Evolutionary conservation across 2,797 vertebrate species (phyloP).

Genomic region (Podargus strigoides): DNA sequence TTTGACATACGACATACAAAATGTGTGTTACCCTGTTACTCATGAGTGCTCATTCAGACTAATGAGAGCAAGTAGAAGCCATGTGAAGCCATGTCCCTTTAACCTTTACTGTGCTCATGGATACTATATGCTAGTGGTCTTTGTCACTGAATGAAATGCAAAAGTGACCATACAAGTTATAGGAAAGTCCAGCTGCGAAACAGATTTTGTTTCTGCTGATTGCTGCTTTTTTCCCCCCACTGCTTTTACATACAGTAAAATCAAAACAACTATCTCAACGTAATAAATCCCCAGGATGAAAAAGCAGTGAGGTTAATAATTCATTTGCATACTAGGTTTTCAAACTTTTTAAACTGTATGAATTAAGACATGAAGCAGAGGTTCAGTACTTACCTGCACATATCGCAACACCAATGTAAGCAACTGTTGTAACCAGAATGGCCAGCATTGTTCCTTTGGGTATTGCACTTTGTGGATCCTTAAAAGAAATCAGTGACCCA

Average conservation of each 20-base stretch:
- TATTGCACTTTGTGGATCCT: constrained; percentile 91
- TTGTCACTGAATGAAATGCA: not conserved
- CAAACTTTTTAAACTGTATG: not conserved
- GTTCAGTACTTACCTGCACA: constrained; percentile 83
- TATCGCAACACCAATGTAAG: constrained; percentile 87
- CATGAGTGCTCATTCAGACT: not conserved
- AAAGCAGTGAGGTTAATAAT: not conserved
- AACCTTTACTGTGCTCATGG: not conserved
- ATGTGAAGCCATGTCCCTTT: not conserved
- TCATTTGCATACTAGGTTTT: not conserved
- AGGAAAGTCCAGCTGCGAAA: not conserved
- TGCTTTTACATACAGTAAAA: not conserved
- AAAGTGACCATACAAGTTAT: not conserved
- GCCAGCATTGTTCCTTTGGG: constrained; percentile 95
- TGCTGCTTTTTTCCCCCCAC: not conserved
- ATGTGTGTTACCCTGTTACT: not conserved
- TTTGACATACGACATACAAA: not conserved
- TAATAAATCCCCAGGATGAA: not conserved
- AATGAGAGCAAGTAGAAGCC: not conserved
- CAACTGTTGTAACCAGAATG: constrained; percentile 88
- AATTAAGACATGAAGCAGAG: not conserved
- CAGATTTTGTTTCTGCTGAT: not conserved
- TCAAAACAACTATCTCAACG: not conserved
- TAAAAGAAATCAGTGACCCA: not conserved
- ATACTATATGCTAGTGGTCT: not conserved